phyloP scores from a whole-genome alignment of 2,797 vertebrate species.

The Pteropus rufus region DNA sequence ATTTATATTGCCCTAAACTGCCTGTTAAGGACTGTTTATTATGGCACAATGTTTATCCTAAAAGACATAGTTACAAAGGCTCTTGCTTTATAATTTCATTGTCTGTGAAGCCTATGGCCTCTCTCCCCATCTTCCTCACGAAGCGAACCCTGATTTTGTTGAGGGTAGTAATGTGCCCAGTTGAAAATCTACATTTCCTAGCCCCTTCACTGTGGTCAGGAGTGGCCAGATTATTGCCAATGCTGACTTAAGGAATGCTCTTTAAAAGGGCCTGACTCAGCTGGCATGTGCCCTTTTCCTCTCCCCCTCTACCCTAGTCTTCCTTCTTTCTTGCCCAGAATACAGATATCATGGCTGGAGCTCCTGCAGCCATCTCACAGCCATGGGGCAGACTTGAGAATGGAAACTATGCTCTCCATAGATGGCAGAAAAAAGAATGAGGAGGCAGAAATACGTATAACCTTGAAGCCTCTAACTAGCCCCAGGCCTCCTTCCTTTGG shows the following conservation, averaged over 20 bases:
- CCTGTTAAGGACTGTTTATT: background rate
- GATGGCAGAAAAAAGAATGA: background rate
- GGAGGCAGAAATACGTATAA: background rate
- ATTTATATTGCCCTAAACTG: slow-evolving; percentile 25
- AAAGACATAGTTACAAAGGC: background rate
- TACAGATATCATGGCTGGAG: background rate
- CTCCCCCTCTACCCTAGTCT: fast-evolving
- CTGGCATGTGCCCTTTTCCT: background rate
- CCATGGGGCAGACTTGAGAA: background rate
- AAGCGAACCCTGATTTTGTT: slow-evolving; percentile 18
- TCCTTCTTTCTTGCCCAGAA: background rate
- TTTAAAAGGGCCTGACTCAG: background rate
- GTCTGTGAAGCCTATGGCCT: background rate
- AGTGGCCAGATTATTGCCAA: background rate
- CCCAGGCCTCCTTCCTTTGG: background rate
- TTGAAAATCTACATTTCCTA: slow-evolving; percentile 29
- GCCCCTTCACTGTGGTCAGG: background rate
- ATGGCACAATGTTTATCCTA: background rate
- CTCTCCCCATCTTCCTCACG: background rate
- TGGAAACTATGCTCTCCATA: background rate
- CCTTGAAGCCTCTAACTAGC: background rate
- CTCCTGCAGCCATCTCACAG: background rate
- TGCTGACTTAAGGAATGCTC: background rate
- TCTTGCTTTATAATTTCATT: slow-evolving; percentile 13
- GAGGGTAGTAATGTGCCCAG: background rate